Evolutionary conservation across 2,888 invertebrate genomes (phyloP).

Genomic region (Chloromyia formosa): DNA sequence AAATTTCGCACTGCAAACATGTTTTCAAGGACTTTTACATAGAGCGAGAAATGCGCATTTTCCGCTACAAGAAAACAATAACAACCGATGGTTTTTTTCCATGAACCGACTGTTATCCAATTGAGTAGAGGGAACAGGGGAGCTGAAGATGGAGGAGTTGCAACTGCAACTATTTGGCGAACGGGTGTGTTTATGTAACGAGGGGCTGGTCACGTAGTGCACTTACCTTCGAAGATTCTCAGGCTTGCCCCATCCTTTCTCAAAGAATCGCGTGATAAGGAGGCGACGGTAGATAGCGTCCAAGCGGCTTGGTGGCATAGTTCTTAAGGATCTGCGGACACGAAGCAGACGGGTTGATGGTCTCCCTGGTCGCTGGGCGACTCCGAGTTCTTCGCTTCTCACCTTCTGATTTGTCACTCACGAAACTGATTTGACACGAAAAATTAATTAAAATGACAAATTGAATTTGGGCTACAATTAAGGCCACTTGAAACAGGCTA

Average conservation of each 20-base stretch:
- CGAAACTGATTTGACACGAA: no score
- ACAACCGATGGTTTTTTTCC: background rate
- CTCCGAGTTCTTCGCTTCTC: no score
- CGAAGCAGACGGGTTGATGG: background rate
- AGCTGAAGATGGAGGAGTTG: no score
- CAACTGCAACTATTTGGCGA: no score
- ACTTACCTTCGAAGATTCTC: slow-evolving; percentile 84
- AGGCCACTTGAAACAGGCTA: background rate
- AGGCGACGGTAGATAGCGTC: slow-evolving; percentile 87
- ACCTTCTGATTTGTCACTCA: background rate
- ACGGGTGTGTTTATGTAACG: background rate
- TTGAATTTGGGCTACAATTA: background rate
- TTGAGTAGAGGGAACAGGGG: background rate
- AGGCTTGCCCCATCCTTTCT: slow-evolving; percentile 96
- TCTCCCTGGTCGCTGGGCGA: background rate
- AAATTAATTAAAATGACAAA: background rate
- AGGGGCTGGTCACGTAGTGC: slow-evolving; percentile 19
- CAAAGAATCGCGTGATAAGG: slow-evolving; percentile 89
- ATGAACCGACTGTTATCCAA: background rate
- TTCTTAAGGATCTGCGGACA: slow-evolving; percentile 3
- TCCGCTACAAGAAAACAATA: background rate
- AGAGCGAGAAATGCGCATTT: slow-evolving; percentile 2
- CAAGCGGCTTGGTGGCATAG: slow-evolving; percentile 71
- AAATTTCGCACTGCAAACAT: slow-evolving; percentile 1
- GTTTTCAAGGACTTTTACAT: slow-evolving; percentile 20